Conservation (phyloP, 2,797 vertebrate species). For the Pseudochirops corinnae region DNA sequence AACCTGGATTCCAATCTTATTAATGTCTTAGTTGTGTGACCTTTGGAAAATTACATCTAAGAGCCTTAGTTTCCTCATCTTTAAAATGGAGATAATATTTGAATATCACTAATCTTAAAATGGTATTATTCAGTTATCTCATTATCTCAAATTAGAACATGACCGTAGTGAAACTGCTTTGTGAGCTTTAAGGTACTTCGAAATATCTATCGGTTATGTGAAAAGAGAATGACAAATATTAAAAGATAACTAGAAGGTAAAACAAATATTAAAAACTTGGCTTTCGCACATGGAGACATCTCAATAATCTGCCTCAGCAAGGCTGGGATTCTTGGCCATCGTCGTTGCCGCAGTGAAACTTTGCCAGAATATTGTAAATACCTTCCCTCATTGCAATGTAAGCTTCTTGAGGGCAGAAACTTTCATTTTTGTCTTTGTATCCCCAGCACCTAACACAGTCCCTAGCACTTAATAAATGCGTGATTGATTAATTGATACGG, state of each 20-base stretch:
- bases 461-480: not conserved
- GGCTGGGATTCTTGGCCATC: constrained; percentile 21
- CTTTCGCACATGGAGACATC: constrained; percentile 36
- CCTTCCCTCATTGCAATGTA: not conserved
- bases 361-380: constrained; percentile 14
- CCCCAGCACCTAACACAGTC: not conserved
- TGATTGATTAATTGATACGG: not conserved
- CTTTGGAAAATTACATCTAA: no score
- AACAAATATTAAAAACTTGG: constrained; percentile 18
- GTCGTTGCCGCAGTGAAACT: not conserved
- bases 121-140: not conserved
- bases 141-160: not conserved
- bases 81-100: no score
- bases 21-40: no score
- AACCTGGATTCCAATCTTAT: no score
- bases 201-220: not conserved
- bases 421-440: not conserved
- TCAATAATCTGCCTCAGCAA: not conserved
- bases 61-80: no score
- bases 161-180: not conserved
- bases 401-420: not conserved
- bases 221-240: not conserved
- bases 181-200: not conserved
- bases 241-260: not conserved
- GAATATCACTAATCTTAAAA: not conserved